Conservation (phyloP, 2,888 invertebrate species). For the Fragum sueziense region DNA sequence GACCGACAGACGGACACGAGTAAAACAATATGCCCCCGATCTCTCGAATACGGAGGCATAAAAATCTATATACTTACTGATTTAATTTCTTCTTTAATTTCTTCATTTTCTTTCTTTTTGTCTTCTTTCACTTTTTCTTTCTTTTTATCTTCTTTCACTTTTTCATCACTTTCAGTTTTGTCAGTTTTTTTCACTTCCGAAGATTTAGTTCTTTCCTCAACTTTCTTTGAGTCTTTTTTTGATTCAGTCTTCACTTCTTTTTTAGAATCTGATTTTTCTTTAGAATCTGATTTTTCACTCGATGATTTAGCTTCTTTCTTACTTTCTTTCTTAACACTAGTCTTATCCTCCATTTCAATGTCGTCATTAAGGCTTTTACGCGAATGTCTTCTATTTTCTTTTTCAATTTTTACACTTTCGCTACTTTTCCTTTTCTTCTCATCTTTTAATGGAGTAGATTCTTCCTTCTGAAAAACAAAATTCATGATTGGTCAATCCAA, state of each 20-base stretch:
- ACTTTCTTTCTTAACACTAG: constrained; percentile 45
- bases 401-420: constrained; percentile 16
- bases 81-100: not conserved
- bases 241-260: constrained; percentile 16
- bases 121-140: constrained; percentile 11
- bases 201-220: not conserved
- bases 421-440: too few relatives aligned
- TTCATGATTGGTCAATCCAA: too few relatives aligned
- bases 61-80: constrained; percentile 2
- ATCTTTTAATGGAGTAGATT: constrained; percentile 28
- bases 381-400: constrained; percentile 22
- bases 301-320: constrained; percentile 67
- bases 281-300: constrained; percentile 63
- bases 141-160: constrained; percentile 10
- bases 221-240: constrained; percentile 11
- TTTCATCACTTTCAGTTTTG: constrained; percentile 19
- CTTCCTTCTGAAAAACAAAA: constrained; percentile 21
- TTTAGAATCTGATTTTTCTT: constrained; percentile 20
- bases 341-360: constrained; percentile 16
- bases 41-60: not conserved
- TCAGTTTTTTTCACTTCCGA: not conserved
- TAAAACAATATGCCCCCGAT: too few relatives aligned
- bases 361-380: constrained; percentile 21
- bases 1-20: too few relatives aligned
- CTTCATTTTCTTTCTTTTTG: constrained; percentile 5